Conservation (phyloP, 1,140 invertebrate species). For the Drosophila saltans region DNA sequence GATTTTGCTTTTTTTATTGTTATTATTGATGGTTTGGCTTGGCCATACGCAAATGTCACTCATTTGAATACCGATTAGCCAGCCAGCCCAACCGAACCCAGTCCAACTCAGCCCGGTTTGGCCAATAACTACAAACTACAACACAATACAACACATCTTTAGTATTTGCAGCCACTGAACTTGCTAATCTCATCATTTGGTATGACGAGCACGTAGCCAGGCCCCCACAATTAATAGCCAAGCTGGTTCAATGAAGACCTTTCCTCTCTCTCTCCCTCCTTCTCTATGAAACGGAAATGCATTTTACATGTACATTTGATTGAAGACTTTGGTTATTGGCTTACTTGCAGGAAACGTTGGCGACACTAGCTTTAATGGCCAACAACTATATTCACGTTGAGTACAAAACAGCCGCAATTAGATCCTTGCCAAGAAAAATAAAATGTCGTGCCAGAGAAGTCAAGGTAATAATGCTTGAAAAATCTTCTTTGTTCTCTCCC, state of each 20-base stretch:
- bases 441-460: conserved; percentile 34
- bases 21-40: conserved; percentile 17
- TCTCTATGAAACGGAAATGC: conserved; percentile 46
- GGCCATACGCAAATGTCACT: conserved; percentile 51
- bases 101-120: conserved; percentile 6
- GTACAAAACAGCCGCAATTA: conserved; percentile 45
- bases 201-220: conserved; percentile 64
- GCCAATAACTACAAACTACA: conserved; percentile 11
- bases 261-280: not conserved
- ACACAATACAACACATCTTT: conserved; percentile 3
- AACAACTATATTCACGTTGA: not conserved
- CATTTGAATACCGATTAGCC: conserved; percentile 78
- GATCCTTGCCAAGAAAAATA: conserved; percentile 55
- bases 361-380: conserved; percentile 32
- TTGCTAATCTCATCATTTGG: conserved; percentile 50
- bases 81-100: not conserved
- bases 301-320: conserved; percentile 36
- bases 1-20: conserved; percentile 15
- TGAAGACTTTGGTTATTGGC: conserved; percentile 59
- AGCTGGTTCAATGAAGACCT: conserved; percentile 36
- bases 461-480: conserved; percentile 25
- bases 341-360: conserved; percentile 56
- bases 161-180: conserved; percentile 30
- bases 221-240: conserved; percentile 4
- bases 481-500: not conserved